These are phyloP conservation scores for Aphelenchoides bicaudatus DNA, from an alignment of 2,888 invertebrate species.

Conservation along the genomic window DNA sequence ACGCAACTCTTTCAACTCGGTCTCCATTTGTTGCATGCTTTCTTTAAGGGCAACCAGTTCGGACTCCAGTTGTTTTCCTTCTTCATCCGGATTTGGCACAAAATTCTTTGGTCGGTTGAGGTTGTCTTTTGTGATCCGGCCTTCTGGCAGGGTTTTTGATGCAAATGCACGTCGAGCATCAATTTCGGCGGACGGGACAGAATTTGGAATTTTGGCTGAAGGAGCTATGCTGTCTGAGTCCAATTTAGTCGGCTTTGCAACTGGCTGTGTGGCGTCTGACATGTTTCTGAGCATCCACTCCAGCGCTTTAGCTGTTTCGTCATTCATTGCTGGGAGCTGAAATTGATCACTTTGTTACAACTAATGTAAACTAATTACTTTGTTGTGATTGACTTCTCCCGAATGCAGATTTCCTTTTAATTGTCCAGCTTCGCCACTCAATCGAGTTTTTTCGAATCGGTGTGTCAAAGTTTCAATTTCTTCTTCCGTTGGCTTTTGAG, in stretches of 20 bases:
- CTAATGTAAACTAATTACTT: neutral
- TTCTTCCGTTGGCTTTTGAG: neutral
- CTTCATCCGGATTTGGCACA: slow-evolving; percentile 2
- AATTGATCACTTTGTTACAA: neutral
- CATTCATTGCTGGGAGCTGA: neutral
- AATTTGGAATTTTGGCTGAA: slow-evolving; percentile 21
- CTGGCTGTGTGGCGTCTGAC: slow-evolving; percentile 44
- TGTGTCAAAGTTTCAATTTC: no score
- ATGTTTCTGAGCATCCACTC: slow-evolving; percentile 59
- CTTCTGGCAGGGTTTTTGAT: neutral
- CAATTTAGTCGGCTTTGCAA: slow-evolving; percentile 10
- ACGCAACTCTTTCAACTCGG: slow-evolving; percentile 22
- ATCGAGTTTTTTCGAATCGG: no score
- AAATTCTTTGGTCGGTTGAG: no score
- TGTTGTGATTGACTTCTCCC: slow-evolving; percentile 13
- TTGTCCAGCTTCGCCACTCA: neutral
- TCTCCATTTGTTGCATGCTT: slow-evolving; percentile 27
- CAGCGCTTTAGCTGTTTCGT: slow-evolving; percentile 51
- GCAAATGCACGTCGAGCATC: slow-evolving; percentile 5
- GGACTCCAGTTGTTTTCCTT: slow-evolving; percentile 10
- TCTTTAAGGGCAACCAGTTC: slow-evolving; percentile 20
- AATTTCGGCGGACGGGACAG: slow-evolving; percentile 10
- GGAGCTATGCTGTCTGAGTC: neutral
- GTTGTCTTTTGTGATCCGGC: no score
- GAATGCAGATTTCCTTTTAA: slow-evolving; percentile 1